phyloP scores from a whole-genome alignment of 2,797 vertebrate genomes.

The Eupleurogrammus muticus region DNA sequence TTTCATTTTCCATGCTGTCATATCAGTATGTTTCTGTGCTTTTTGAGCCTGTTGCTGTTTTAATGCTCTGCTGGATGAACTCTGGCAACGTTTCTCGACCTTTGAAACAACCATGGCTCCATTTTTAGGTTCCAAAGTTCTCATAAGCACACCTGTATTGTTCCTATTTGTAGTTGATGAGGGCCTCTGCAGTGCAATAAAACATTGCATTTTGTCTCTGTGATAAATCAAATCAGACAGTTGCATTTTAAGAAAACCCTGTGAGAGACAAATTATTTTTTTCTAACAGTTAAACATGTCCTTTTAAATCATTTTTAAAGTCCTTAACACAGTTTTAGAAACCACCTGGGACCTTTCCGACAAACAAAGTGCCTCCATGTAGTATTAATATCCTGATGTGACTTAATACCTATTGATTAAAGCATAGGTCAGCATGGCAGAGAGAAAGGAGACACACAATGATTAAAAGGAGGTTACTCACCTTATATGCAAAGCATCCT shows the following conservation, averaged over 20 bases:
- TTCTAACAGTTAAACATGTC: neutral
- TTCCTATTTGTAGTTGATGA: neutral
- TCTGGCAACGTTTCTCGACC: neutral
- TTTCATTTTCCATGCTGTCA: slow-evolving; percentile 48
- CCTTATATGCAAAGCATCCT: slow-evolving; percentile 55
- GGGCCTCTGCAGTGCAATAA: neutral
- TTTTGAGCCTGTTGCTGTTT: slow-evolving; percentile 24
- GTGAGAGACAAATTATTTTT: neutral
- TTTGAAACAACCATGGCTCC: neutral
- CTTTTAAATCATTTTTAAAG: neutral
- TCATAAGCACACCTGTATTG: neutral
- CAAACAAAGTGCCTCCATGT: neutral
- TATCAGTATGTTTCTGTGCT: slow-evolving; percentile 43
- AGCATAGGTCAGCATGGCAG: neutral
- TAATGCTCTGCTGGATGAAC: slow-evolving; percentile 11
- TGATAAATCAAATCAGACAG: neutral
- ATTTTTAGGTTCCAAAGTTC: neutral
- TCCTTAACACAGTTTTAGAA: neutral
- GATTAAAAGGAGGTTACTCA: slow-evolving; percentile 27
- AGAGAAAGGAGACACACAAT: neutral
- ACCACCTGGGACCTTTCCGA: neutral
- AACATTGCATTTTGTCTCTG: neutral
- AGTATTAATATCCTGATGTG: too few relatives aligned
- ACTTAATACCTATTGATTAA: too few relatives aligned
- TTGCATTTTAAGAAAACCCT: neutral